Evolutionary conservation across 1,140 invertebrate species (phyloP).

Genomic region (Cyphomyrmex costatus): DNA sequence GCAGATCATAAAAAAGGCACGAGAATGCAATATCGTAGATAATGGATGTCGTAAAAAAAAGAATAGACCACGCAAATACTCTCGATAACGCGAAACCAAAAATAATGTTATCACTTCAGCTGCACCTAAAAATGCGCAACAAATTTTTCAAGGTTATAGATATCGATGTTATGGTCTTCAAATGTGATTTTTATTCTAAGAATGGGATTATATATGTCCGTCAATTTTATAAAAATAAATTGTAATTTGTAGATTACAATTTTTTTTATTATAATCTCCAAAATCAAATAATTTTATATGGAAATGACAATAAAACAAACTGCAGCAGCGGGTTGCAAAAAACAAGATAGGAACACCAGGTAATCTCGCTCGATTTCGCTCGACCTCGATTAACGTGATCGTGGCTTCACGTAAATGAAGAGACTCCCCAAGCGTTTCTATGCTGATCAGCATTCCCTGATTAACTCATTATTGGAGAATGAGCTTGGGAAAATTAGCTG

Average conservation of each 20-base stretch:
- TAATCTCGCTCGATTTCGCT: conserved; percentile 24
- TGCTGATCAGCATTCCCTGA: conserved; percentile 9
- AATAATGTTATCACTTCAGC: not conserved
- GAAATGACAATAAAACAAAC: conserved; percentile 9
- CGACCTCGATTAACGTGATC: conserved; percentile 13
- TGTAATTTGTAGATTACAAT: not conserved
- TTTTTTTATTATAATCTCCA: not conserved
- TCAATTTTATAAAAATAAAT: not conserved
- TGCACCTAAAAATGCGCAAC: not conserved
- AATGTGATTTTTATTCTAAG: not conserved
- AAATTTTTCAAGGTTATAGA: conserved; percentile 27
- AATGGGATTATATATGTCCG: not conserved
- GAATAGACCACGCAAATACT: not conserved
- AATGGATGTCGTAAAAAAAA: conserved; percentile 2
- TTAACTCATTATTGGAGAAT: conserved; percentile 36
- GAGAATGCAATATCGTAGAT: not conserved
- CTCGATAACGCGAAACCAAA: not conserved
- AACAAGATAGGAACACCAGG: not conserved
- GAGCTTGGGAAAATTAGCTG: not conserved
- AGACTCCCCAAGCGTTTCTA: not conserved
- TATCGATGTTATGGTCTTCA: not conserved
- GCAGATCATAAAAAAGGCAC: not conserved
- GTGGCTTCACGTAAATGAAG: conserved; percentile 29
- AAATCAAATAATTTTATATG: not conserved
- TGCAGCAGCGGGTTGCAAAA: conserved; percentile 5